Evolutionary conservation across 2,888 invertebrate genomes (phyloP).

Genomic region (Tuta absoluta): DNA sequence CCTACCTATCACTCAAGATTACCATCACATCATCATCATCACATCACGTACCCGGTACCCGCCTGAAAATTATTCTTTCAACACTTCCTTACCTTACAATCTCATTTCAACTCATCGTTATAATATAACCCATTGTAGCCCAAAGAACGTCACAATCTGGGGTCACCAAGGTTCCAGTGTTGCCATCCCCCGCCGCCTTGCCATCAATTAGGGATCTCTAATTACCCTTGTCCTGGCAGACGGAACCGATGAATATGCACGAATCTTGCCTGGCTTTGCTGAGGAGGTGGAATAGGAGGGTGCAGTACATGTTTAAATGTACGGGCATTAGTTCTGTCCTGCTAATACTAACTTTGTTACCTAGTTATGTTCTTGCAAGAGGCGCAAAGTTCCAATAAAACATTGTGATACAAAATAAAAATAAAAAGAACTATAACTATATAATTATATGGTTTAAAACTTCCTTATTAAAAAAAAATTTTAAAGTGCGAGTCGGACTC

Average conservation of each 20-base stretch:
- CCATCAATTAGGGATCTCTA: constrained; percentile 51
- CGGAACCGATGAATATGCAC: constrained; percentile 50
- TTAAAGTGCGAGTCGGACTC: no score
- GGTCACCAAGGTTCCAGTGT: constrained; percentile 7
- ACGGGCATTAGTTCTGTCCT: not conserved
- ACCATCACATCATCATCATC: no score
- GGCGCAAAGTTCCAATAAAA: no score
- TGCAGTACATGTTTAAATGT: not conserved
- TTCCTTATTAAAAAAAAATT: no score
- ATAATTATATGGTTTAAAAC: no score
- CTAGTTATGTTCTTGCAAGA: no score
- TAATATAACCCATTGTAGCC: not conserved
- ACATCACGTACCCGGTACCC: no score
- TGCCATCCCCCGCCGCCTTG: constrained; percentile 34
- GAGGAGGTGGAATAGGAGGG: not conserved
- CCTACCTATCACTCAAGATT: no score
- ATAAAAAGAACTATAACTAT: no score
- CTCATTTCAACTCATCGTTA: not conserved
- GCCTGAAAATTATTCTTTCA: no score
- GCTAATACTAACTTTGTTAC: not conserved
- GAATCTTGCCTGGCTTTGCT: constrained; percentile 1
- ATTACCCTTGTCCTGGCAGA: constrained; percentile 48
- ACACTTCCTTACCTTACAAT: not conserved
- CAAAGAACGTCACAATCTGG: constrained; percentile 7
- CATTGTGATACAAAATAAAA: no score